Evolutionary conservation across 2,113 vertebrate genomes (phyloP), one percentile per base, ranked within the genome.

Genomic region (Thinocorus orbignyianus): DNA sequence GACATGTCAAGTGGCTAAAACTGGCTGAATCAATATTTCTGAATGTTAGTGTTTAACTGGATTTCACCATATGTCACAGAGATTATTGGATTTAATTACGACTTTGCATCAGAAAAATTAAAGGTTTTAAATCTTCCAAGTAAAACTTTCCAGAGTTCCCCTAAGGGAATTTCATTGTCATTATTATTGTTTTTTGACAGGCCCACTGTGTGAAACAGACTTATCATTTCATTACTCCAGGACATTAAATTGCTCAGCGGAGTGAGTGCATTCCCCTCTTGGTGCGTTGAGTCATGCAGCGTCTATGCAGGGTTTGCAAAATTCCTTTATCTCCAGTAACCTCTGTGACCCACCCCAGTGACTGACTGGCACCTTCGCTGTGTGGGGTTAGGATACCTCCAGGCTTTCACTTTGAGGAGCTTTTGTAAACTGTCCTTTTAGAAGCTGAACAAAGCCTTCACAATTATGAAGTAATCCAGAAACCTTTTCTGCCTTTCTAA

Each of bases 281-380:
- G 19, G 94, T 91, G 18, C 91, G 95, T 90, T 90, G 26, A 76
- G 96, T 97, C 97, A 96, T 91, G 97, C 97, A 95, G 96, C 66
- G n/a, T 90, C 92, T 96, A 84, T 86, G 77, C 89, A 62, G 64
- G 44, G 68, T 95, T 95, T 95, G 90, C 95, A 96, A 93, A 97
- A 97, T 96, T 93, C 95, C 94, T 98, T 98, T 98, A 96, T 98
- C 97, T 96, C 66, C 12, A 4, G 88, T 97, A 95, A 97, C 98
- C 97, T 96, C 94, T 93, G 92, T 97, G 98, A 97, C 98, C 98
- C 92, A 94, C 71, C 84, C 93, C 96, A 85, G 26, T 95, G 95
- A 88, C 83, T 92, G 91, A 81, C 70, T 88, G 95, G 90, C 97
- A 96, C 84, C 93, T 94, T 93, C 81, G 3, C 97, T 93, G 85